phyloP scores from a whole-genome alignment of 2,888 invertebrate species.

The Diaperis boleti region DNA sequence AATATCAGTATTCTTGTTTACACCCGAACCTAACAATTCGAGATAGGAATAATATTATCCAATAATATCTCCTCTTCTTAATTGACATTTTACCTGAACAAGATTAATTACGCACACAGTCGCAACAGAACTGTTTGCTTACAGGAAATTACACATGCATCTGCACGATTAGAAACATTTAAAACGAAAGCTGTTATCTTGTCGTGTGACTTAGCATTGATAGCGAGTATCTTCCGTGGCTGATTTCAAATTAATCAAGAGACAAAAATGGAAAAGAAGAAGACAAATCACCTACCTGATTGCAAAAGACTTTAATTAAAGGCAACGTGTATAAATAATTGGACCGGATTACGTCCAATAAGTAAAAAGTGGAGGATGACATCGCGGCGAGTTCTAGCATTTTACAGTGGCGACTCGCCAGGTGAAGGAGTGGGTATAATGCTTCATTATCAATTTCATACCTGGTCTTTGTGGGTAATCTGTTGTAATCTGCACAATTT shows the following conservation, averaged over 20 bases:
- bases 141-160: not conserved
- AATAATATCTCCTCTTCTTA: no score
- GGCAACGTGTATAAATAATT: slow-evolving; percentile 4
- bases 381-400: not conserved
- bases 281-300: not conserved
- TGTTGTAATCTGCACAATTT: no score
- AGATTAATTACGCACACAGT: not conserved
- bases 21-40: not conserved
- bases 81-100: not conserved
- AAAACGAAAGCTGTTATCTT: not conserved
- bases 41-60: not conserved
- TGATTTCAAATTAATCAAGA: slow-evolving; percentile 4
- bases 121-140: not conserved
- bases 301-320: not conserved
- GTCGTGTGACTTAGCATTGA: not conserved
- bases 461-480: no score
- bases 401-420: no score
- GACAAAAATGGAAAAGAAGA: not conserved
- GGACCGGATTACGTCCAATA: not conserved
- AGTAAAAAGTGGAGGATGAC: not conserved
- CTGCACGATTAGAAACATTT: not conserved
- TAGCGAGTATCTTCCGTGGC: not conserved
- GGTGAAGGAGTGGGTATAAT: no score
- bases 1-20: not conserved
- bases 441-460: no score